phyloP scores from a whole-genome alignment of 2,797 vertebrate genomes.

The Hippocampus kuda region DNA sequence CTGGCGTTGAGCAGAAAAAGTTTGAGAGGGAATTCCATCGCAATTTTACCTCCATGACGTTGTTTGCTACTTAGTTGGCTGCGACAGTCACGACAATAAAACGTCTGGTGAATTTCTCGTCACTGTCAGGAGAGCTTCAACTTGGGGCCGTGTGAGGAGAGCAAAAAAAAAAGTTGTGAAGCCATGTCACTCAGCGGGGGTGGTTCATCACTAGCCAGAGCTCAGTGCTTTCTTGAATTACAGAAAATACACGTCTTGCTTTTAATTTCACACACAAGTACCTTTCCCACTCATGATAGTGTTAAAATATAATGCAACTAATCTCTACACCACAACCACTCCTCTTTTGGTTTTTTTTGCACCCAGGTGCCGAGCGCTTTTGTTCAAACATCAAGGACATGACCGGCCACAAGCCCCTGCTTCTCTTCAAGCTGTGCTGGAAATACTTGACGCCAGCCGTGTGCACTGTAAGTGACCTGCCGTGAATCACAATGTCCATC shows the following conservation, averaged over 20 bases:
- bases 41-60: constrained; percentile 15
- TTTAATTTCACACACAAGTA: neutral
- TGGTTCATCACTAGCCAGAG: neutral
- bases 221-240: neutral
- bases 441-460: constrained; percentile 62
- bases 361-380: constrained; percentile 64
- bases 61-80: constrained; percentile 12
- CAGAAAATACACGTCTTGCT: neutral
- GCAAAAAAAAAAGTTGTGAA: neutral
- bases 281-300: neutral
- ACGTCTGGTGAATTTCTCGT: neutral
- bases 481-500: neutral
- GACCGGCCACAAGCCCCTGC: constrained; percentile 55
- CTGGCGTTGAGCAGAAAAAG: constrained; percentile 3
- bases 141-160: neutral
- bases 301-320: neutral
- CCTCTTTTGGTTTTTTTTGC: neutral
- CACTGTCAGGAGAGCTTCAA: neutral
- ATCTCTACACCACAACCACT: neutral
- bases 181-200: no score
- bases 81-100: neutral
- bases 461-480: constrained; percentile 59
- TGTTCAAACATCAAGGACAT: constrained; percentile 61
- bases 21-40: constrained; percentile 13
- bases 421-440: constrained; percentile 65